Evolutionary conservation across 2,888 invertebrate genomes (phyloP), one percentile per base, ranked within the genome.

Genomic region (Buathra laborator): DNA sequence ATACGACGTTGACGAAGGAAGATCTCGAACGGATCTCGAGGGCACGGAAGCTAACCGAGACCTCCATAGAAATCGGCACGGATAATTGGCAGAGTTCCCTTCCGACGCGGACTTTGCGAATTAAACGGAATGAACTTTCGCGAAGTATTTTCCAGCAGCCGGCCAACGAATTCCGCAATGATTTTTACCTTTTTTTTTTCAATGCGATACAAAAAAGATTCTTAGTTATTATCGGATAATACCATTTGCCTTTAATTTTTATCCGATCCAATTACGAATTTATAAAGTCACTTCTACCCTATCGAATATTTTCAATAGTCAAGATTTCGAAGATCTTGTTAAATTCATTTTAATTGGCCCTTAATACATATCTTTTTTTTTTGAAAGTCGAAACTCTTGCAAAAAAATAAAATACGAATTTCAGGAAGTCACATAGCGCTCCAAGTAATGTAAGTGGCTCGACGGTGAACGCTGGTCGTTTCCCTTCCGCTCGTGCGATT

Each of bases 401-500:
- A 43, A 67, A 72, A 59, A 72, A 37, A 37, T 37, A 56, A 24
- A 9, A 56, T 4, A 56, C 19, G 12, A 12, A 56, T 56, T 56
- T 53, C 78, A 43, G 48, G 68, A 75, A 62, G 32, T 32, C 10
- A 53, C 24, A 59, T 6, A 5, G 32, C n/a, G 48, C 32, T 32
- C 6, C 14, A 14, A 24, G 62, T 62, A 62, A 59, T 10, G 56
- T 16, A 19, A 56, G 37, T 37, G 53, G 62, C 62, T 75, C 59
- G 59, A 78, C 53, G 77, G 24, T 16, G 29, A 76, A 43, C 72
- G 82, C 81, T 64, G 19, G 44, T 82, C 75, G 77, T 80, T 83
- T 79, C 80, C 82, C 82, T 70, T 79, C 74, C 56, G 78, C 82
- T 72, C 80, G 84, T 84, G 80, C 84, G 87, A 86, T 87, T 89